Evolutionary conservation across 2,888 invertebrate species (phyloP), one percentile per base, ranked within the genome.

Genomic region (Agapostemon virescens): DNA sequence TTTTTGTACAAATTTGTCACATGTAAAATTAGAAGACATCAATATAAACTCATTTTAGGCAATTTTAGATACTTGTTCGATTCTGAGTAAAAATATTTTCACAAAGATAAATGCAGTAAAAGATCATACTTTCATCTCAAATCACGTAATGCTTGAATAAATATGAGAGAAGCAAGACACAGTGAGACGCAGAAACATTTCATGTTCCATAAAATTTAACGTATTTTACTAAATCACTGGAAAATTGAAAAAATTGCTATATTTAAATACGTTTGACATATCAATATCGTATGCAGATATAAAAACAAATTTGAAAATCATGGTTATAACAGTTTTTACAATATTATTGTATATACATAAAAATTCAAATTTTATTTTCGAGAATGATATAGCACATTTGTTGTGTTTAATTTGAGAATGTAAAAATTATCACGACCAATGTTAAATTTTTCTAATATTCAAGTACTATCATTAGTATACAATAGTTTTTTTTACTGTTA

Each of bases 71-170:
- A 61, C 40, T 61, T 40, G 20, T 69, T 69, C 26, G 61, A 66
- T 78, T 26, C 33, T 9, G 72, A 64, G n/a, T 61, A 33, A 69
- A 36, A 71, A 45, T 64, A 38, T 77, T 49, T 77, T 73, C n/a
- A 30, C 40, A 58, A 58, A 66, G 69, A 77, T 84, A 84, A 79
- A 77, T 85, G 82, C 82, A 73, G 33, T 55, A 74, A 72, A 63
- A 74, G 42, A 69, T 63, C 42, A 49, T 72, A 75, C 38, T 66
- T 72, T 69, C 64, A 7, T 13, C 30, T 74, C 42, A 71, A 55
- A 71, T 74, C 33, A 40, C 30, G 68, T 67, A 20, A 71, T n/a
- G 33, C 20, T 61, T 38, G 40, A 42, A 36, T n/a, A n/a, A 67
- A 23, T 4, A 23, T 42, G 36, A 63, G 70, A 64, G n/a, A 36